phyloP scores from a whole-genome alignment of 64 coral and sea anemone genomes.

The Porites lutea region DNA sequence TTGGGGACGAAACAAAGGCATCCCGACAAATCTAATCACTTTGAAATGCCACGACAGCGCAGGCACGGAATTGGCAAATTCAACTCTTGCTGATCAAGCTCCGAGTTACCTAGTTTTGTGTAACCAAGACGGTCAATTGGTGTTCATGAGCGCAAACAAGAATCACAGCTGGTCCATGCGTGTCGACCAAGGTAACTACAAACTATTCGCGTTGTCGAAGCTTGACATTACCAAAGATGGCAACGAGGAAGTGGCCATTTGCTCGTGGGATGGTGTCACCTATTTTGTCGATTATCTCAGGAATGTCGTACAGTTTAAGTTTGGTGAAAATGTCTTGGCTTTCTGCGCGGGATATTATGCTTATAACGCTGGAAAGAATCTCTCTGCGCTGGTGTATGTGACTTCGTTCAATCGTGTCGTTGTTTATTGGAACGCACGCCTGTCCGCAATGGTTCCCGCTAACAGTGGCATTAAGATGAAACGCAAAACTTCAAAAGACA shows the following conservation, averaged over 20 bases:
- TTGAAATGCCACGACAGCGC: background rate
- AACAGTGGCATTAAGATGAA: slow-evolving; percentile 61
- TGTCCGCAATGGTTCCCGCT: slow-evolving; percentile 61
- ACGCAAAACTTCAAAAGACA: background rate
- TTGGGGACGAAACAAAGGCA: slow-evolving; percentile 21
- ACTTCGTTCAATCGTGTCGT: slow-evolving; percentile 91
- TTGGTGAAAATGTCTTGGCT: slow-evolving; percentile 84
- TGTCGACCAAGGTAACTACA: slow-evolving; percentile 47
- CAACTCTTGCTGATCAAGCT: background rate
- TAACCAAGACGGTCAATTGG: slow-evolving; percentile 79
- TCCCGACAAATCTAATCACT: background rate
- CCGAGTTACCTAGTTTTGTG: slow-evolving; percentile 69
- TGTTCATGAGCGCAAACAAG: slow-evolving; percentile 51
- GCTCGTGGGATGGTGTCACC: slow-evolving; percentile 87
- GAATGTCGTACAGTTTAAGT: slow-evolving; percentile 93
- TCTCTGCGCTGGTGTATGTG: slow-evolving; percentile 86
- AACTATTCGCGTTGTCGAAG: slow-evolving; percentile 83
- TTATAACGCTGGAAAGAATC: slow-evolving; percentile 54
- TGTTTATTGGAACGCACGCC: slow-evolving; percentile 79
- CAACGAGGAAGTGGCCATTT: slow-evolving; percentile 83
- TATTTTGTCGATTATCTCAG: slow-evolving; percentile 78
- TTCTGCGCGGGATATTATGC: slow-evolving; percentile 87
- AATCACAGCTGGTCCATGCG: slow-evolving; percentile 63
- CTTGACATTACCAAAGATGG: slow-evolving; percentile 86
- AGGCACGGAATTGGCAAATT: background rate